Evolutionary conservation across 2,888 invertebrate genomes (phyloP).

Genomic region (Eristalinus sepulchralis): DNA sequence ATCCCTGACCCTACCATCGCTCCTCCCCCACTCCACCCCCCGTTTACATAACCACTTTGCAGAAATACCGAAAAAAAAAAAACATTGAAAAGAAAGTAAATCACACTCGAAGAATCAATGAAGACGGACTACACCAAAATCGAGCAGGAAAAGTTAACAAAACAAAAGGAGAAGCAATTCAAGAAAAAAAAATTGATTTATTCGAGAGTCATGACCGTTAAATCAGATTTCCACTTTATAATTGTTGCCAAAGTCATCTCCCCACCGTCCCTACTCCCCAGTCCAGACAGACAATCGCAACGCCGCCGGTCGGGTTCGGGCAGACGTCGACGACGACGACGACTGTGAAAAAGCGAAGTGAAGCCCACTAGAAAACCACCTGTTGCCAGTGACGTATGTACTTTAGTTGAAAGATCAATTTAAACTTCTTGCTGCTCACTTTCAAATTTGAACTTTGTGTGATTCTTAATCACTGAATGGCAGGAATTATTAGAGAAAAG

Average conservation of each 20-base stretch:
- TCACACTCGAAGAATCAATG: not conserved
- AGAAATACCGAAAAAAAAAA: not conserved
- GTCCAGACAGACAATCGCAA: not conserved
- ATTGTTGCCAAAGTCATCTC: slow-evolving; percentile 60
- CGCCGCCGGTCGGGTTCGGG: not conserved
- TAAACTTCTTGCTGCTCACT: slow-evolving; percentile 54
- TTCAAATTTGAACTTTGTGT: slow-evolving; percentile 42
- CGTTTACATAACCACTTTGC: not conserved
- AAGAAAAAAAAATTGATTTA: slow-evolving; percentile 42
- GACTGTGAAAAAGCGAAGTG: not conserved
- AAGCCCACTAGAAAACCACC: slow-evolving; percentile 22
- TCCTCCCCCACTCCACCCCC: not conserved
- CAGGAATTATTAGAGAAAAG: slow-evolving; percentile 53
- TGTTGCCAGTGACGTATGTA: slow-evolving; percentile 56
- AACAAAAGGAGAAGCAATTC: slow-evolving; percentile 1
- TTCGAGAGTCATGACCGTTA: slow-evolving; percentile 68
- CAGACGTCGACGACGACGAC: not conserved
- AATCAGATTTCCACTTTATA: slow-evolving; percentile 70
- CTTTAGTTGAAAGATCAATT: slow-evolving; percentile 63
- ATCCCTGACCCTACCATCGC: not conserved
- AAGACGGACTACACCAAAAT: not conserved
- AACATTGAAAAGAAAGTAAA: not conserved
- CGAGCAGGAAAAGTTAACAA: not conserved
- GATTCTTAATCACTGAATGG: slow-evolving; percentile 62
- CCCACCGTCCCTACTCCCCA: not conserved